phyloP scores from a whole-genome alignment of 1,140 invertebrate species.

The Pachyrhynchus sulphureomaculatus region DNA sequence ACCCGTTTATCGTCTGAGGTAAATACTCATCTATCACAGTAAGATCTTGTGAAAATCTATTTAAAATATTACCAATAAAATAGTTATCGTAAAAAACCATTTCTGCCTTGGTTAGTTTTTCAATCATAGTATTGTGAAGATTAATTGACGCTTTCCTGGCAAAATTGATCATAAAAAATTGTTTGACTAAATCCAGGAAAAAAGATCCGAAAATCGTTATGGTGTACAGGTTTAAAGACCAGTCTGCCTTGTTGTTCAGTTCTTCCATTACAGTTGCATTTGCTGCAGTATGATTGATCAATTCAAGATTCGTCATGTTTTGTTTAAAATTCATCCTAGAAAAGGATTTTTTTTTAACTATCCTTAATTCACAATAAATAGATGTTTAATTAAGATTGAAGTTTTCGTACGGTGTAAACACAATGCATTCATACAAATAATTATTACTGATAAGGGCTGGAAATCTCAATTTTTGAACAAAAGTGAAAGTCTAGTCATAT shows the following conservation, averaged over 20 bases:
- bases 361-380: no score
- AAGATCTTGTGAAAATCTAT: slow-evolving; percentile 41
- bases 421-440: no score
- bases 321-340: slow-evolving; percentile 37
- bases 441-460: no score
- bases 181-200: slow-evolving; percentile 57
- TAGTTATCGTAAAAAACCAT: slow-evolving; percentile 42
- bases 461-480: no score
- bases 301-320: slow-evolving; percentile 22
- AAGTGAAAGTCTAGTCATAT: no score
- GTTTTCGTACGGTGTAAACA: no score
- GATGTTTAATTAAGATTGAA: no score
- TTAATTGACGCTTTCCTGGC: slow-evolving; percentile 26
- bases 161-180: slow-evolving; percentile 28
- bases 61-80: slow-evolving; percentile 41
- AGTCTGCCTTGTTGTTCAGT: slow-evolving; percentile 10
- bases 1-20: no score
- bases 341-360: not conserved
- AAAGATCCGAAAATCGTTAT: slow-evolving; percentile 63
- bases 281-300: slow-evolving; percentile 26
- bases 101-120: slow-evolving; percentile 30
- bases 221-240: slow-evolving; percentile 66
- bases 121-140: slow-evolving; percentile 34
- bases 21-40: slow-evolving; percentile 36
- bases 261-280: slow-evolving; percentile 2